These are phyloP conservation scores for Ctenomys sociabilis DNA, from an alignment of 2,113 vertebrate species.

Conservation along the genomic window DNA sequence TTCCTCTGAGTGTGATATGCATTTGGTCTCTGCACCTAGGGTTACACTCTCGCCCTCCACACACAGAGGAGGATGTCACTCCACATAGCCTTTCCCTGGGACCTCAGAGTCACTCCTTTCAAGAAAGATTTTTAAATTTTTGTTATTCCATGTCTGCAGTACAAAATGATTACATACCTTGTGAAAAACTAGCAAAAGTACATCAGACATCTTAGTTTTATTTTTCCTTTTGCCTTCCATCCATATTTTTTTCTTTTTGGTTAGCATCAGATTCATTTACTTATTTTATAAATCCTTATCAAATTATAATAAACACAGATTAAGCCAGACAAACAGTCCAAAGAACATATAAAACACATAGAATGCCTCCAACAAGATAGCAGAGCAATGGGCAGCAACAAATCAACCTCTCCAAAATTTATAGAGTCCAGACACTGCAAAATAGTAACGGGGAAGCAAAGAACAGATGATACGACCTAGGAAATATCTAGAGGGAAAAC, in stretches of 20 bases:
- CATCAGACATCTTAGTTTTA: background rate
- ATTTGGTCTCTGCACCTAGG: background rate
- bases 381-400: background rate
- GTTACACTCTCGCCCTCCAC: background rate
- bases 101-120: background rate
- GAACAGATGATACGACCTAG: background rate
- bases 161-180: background rate
- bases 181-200: background rate
- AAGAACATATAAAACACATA: background rate
- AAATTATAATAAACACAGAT: background rate
- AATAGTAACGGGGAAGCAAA: background rate
- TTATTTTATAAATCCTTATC: background rate
- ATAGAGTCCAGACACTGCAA: background rate
- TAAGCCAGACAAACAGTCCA: background rate
- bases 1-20: no score
- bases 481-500: background rate
- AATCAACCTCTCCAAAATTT: background rate
- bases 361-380: background rate
- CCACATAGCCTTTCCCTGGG: background rate
- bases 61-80: background rate
- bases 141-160: background rate
- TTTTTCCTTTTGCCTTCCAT: background rate
- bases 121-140: background rate
- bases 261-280: background rate
- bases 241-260: background rate